Evolutionary conservation across 2,888 invertebrate species (phyloP), one percentile per base, ranked within the genome.

Genomic region (Drepanosiphum platanoidis): DNA sequence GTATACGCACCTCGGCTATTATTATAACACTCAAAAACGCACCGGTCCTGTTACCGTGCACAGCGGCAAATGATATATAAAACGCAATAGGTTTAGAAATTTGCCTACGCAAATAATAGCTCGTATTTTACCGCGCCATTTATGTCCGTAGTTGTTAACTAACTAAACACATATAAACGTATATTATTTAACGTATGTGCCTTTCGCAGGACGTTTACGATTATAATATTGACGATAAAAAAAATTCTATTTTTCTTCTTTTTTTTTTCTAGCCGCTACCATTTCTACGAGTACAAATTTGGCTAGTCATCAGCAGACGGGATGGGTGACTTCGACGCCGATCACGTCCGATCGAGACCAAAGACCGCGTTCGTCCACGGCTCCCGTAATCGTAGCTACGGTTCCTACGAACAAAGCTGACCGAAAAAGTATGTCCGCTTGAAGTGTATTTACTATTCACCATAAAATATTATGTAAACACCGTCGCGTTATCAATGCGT

Each of bases 201-300:
- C n/a, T 58, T 75, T 75, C n/a, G 3, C 13, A n/a, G 34, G n/a
- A 32, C 74, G 34, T 58, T 77, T 30, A 64, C 30, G 64, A 30
- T n/a, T 9, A n/a, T 30, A 42, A 68, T 36, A 34, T n/a, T n/a
- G n/a, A 32, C 7, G 34, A 9, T 4, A 34, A 68, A 36, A 68
- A 68, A 68, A 22, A 36, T 36, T 52, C n/a, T 27, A 13, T 32
- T 9, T 32, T 68, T 68, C 46, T 79, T 77, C 22, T 32, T 78
- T 1, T 79, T 58, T 58, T 58, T 58, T 30, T 34, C 34, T 52
- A 84, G 77, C 84, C 77, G 15, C 77, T 39, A 68, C 66, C 34
- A 83, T 75, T 66, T 75, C 83, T 27, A 83, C 74, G 75, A 75
- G 83, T 83, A 52, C 84, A 70, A 84, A 84, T 84, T 36, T 52